Percentiles rank a stretch among this genome's conserved stretches.
Evolutionary conservation across 2,888 invertebrate species (phyloP).

Genomic region (Acholoe squamosa): DNA sequence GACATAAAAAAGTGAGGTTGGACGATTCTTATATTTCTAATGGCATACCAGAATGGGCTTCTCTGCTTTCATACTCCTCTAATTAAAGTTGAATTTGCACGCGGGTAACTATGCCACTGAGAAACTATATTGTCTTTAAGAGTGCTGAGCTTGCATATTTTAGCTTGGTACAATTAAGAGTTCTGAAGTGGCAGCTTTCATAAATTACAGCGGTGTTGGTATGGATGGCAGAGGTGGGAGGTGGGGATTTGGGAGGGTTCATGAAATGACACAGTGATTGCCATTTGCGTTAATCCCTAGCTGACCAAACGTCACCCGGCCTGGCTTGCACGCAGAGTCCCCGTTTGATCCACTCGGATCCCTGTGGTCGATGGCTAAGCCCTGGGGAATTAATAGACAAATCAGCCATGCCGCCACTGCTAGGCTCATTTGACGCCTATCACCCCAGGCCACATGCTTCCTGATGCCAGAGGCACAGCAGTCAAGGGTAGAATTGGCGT

Average conservation of each 20-base stretch:
- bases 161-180: not conserved
- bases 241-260: not conserved
- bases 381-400: constrained; percentile 44
- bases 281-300: not conserved
- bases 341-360: constrained; percentile 11
- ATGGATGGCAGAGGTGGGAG: too few relatives aligned
- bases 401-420: not conserved
- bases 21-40: not conserved
- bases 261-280: not conserved
- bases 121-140: not conserved
- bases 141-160: not conserved
- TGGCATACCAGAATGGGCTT: not conserved
- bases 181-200: not conserved
- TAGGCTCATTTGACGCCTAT: constrained; percentile 33
- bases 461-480: constrained; percentile 23
- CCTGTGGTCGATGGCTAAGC: not conserved
- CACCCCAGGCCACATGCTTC: constrained; percentile 48
- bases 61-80: not conserved
- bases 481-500: not conserved
- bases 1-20: not conserved
- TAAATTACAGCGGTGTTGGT: not conserved
- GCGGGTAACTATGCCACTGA: not conserved
- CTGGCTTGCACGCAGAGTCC: not conserved
- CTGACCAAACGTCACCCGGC: not conserved
- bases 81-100: not conserved